Conservation (phyloP, 2,113 vertebrate species). For the Oreotrochilus melanogaster region DNA sequence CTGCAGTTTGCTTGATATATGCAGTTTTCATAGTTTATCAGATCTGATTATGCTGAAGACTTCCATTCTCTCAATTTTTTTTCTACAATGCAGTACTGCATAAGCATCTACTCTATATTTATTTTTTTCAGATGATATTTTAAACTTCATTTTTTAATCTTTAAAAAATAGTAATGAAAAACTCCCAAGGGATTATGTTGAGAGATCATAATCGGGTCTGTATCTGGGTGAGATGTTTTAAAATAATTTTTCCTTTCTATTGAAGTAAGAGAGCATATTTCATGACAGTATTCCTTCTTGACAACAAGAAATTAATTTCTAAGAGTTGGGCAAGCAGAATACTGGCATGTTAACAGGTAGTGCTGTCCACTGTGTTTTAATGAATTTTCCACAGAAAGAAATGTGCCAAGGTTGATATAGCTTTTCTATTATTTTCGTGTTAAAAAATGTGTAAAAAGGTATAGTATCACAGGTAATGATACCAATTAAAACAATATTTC, state of each 20-base stretch:
- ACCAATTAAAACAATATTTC: background rate
- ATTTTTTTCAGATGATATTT: background rate
- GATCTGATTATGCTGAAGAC: conserved; percentile 24
- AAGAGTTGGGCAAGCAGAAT: background rate
- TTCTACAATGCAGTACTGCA: background rate
- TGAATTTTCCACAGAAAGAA: background rate
- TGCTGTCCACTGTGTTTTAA: background rate
- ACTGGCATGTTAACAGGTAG: background rate
- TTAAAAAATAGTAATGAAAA: conserved; percentile 26
- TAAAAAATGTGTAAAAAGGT: background rate
- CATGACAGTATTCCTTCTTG: background rate
- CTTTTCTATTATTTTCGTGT: background rate
- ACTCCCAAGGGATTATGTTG: background rate
- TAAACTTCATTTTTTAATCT: conserved; percentile 3
- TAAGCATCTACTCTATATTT: background rate
- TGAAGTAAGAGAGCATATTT: background rate
- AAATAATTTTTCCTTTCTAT: background rate
- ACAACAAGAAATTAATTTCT: background rate
- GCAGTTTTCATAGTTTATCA: conserved; percentile 24
- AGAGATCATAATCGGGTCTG: conserved; percentile 12
- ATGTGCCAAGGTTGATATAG: background rate
- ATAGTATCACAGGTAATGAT: background rate
- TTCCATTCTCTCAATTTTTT: background rate
- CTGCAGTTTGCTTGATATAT: conserved; percentile 3
- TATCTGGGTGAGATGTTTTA: background rate